Percentiles rank a stretch among this genome's conserved stretches.
phyloP scores from a whole-genome alignment of 1,140 invertebrate species.

The Yoshiicerus persimilis region DNA sequence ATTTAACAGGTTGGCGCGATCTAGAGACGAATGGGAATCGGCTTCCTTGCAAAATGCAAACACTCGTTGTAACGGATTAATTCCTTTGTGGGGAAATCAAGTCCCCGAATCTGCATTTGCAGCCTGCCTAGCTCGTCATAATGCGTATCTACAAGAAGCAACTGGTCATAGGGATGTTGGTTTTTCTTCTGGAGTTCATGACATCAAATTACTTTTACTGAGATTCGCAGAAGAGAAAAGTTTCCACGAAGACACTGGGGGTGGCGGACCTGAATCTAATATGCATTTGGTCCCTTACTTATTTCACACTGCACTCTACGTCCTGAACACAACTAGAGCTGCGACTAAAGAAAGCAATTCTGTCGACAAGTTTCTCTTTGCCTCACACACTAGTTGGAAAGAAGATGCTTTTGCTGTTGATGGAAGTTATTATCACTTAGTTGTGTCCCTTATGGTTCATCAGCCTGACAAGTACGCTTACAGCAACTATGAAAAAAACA shows the following conservation, averaged over 20 bases:
- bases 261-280: conserved; percentile 94
- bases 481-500: neutral
- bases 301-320: conserved; percentile 91
- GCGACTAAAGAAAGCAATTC: conserved; percentile 72
- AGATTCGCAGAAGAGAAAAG: conserved; percentile 91
- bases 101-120: conserved; percentile 94
- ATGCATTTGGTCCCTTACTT: conserved; percentile 95
- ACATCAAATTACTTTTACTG: conserved; percentile 86
- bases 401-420: conserved; percentile 86
- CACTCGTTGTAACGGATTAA: conserved; percentile 92
- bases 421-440: conserved; percentile 81
- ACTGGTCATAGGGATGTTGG: conserved; percentile 70
- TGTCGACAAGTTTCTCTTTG: conserved; percentile 68
- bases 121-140: conserved; percentile 86
- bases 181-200: conserved; percentile 85
- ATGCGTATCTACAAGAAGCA: conserved; percentile 70
- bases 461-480: conserved; percentile 68
- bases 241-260: conserved; percentile 95
- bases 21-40: conserved; percentile 95
- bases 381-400: conserved; percentile 64
- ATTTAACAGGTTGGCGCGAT: conserved; percentile 61
- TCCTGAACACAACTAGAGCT: conserved; percentile 86
- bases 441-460: conserved; percentile 76
- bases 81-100: conserved; percentile 94
- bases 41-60: conserved; percentile 97